Conservation (phyloP, 1,140 invertebrate genomes). For the Lepidurus couesii region DNA sequence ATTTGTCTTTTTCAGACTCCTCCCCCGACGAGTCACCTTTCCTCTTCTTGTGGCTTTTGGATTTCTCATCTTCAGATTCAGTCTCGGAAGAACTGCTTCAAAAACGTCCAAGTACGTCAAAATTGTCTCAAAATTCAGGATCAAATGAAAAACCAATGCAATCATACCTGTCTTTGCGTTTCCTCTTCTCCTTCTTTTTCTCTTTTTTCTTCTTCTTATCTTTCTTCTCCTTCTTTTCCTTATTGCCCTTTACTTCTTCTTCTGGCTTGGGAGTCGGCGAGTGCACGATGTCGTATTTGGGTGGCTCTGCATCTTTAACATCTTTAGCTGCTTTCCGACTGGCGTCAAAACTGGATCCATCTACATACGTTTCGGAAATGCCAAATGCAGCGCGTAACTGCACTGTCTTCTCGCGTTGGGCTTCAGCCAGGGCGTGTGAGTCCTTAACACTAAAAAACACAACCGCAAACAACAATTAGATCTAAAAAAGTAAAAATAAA, state of each 20-base stretch:
- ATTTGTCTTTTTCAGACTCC: neutral
- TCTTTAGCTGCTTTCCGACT: constrained; percentile 56
- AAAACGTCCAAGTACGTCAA: constrained; percentile 32
- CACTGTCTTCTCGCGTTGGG: constrained; percentile 93
- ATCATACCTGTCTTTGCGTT: constrained; percentile 18
- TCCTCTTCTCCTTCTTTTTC: constrained; percentile 30
- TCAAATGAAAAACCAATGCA: neutral
- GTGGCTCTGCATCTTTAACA: constrained; percentile 28
- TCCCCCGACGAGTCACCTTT: constrained; percentile 35
- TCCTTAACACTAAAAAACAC: constrained; percentile 71
- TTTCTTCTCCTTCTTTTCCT: constrained; percentile 24
- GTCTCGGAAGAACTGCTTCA: constrained; percentile 32
- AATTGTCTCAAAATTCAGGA: constrained; percentile 21
- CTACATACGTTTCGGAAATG: constrained; percentile 86
- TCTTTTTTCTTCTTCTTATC: constrained; percentile 32
- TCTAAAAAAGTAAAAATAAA: neutral
- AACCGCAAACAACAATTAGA: constrained; percentile 24
- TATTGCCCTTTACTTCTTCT: constrained; percentile 34
- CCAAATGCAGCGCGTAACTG: constrained; percentile 87
- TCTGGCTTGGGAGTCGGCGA: constrained; percentile 29
- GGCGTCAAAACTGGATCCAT: constrained; percentile 86
- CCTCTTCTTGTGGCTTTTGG: constrained; percentile 41
- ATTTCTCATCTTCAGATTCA: constrained; percentile 39
- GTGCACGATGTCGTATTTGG: constrained; percentile 24
- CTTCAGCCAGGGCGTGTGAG: constrained; percentile 90